Evolutionary conservation across 2,113 vertebrate genomes (phyloP).

Genomic region (Lepus europaeus): DNA sequence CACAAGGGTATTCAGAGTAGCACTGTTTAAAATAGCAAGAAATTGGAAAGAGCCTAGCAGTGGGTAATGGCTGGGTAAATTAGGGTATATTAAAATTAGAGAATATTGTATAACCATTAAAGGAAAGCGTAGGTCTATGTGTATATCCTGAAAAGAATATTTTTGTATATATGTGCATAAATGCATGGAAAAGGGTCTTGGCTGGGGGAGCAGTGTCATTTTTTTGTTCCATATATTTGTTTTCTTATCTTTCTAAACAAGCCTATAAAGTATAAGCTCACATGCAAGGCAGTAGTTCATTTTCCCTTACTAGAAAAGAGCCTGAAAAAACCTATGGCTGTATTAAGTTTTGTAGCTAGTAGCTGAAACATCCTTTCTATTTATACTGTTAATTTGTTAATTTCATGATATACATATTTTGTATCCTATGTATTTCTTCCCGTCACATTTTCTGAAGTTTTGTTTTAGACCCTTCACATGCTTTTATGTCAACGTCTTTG

Average conservation of each 20-base stretch:
- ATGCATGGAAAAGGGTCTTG: neutral
- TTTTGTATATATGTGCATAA: neutral
- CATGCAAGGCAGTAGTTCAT: neutral
- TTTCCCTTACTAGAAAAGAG: neutral
- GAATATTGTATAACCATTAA: neutral
- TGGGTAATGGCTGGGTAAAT: neutral
- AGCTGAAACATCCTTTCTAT: neutral
- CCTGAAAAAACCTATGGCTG: neutral
- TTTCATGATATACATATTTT: neutral
- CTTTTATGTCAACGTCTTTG: slow-evolving; percentile 20
- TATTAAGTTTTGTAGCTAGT: neutral
- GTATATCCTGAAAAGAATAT: neutral
- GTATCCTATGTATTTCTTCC: neutral
- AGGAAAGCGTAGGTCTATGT: neutral
- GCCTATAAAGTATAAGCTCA: slow-evolving; percentile 12
- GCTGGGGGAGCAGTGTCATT: neutral
- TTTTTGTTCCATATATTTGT: neutral
- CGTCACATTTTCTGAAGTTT: neutral
- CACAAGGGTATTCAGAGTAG: neutral
- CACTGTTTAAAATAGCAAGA: slow-evolving; percentile 50
- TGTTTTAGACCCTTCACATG: neutral
- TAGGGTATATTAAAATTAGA: neutral
- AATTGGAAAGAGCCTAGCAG: neutral
- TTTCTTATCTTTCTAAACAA: slow-evolving; percentile 54
- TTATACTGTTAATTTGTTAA: slow-evolving; percentile 10